phyloP scores from a whole-genome alignment of 2,113 vertebrate genomes.

The Corythornis madagascariensis region DNA sequence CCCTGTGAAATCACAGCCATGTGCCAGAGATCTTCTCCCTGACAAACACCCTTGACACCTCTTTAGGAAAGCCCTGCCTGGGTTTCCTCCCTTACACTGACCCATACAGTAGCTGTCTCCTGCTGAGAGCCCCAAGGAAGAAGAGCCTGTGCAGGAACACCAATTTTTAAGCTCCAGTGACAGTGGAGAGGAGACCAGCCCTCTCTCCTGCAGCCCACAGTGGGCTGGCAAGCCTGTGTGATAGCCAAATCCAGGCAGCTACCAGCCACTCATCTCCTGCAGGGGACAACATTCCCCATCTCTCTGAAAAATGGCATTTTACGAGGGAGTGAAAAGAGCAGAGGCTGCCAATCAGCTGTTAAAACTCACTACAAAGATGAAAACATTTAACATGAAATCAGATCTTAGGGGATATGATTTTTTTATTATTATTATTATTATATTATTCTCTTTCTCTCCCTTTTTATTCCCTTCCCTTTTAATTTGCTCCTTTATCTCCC shows the following conservation, averaged over 20 bases:
- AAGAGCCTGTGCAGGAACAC: neutral
- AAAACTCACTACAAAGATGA: slow-evolving; percentile 15
- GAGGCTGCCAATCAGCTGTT: neutral
- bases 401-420: neutral
- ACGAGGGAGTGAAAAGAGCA: neutral
- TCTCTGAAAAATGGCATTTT: neutral
- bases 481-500: slow-evolving; percentile 22
- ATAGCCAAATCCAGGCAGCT: neutral
- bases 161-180: neutral
- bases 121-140: neutral
- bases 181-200: neutral
- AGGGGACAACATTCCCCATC: neutral
- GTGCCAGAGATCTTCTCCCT: neutral
- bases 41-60: neutral
- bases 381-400: neutral
- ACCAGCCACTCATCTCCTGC: neutral
- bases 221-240: neutral
- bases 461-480: neutral
- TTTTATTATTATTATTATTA: neutral
- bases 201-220: neutral
- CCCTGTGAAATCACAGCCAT: fast-evolving
- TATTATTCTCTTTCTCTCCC: neutral
- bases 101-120: neutral
- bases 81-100: neutral
- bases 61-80: neutral